These are phyloP conservation scores for Trinectes maculatus DNA, from an alignment of 2,113 vertebrate species.

Conservation along the genomic window DNA sequence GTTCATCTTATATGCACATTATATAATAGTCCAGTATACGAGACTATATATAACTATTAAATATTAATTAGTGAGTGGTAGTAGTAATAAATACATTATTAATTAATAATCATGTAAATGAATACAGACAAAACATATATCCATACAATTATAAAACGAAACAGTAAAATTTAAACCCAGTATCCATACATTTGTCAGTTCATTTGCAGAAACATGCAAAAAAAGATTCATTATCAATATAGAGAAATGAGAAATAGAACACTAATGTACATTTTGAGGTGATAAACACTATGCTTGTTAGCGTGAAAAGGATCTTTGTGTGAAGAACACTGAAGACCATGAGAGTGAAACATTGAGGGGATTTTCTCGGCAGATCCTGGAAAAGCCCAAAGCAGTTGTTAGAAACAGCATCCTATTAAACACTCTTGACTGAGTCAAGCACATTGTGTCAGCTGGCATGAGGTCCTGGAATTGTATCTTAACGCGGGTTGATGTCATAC, in stretches of 20 bases:
- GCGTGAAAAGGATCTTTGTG: constrained; percentile 30
- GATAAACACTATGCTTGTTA: neutral
- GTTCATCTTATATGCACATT: no score
- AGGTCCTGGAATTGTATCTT: neutral
- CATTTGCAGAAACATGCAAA: no score
- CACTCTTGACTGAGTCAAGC: neutral
- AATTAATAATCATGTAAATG: no score
- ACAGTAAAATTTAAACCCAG: no score
- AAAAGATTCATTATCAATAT: neutral
- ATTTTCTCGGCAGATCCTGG: neutral
- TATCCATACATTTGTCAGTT: no score
- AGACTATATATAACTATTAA: no score
- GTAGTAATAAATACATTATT: no score
- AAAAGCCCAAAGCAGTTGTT: neutral
- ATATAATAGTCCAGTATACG: no score
- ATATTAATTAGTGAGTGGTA: no score
- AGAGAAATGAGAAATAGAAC: neutral
- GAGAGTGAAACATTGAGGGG: neutral
- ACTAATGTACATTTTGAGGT: neutral
- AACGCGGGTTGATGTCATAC: neutral
- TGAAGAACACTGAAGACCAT: neutral
- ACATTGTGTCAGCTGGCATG: neutral
- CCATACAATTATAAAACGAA: no score
- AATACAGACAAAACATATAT: no score
- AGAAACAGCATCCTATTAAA: neutral